phyloP scores from a whole-genome alignment of 1,140 invertebrate genomes.

The Meteorus sp. region DNA sequence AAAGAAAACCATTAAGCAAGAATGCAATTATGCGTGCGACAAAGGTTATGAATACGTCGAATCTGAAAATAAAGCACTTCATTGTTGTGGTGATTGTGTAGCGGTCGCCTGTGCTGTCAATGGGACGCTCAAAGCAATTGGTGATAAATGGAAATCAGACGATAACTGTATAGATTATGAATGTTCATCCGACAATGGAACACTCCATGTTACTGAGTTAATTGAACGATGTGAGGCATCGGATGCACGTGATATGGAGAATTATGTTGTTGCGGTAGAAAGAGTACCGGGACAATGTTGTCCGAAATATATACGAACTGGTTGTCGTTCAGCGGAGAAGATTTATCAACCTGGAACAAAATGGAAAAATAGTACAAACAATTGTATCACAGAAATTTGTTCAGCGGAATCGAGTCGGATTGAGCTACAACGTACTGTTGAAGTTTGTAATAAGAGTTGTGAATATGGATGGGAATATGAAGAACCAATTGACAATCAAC shows the following conservation, averaged over 20 bases:
- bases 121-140: conserved; percentile 56
- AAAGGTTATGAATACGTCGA: conserved; percentile 54
- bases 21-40: conserved; percentile 43
- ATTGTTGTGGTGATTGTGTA: conserved; percentile 70
- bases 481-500: conserved; percentile 45
- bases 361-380: conserved; percentile 60
- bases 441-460: conserved; percentile 63
- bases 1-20: conserved; percentile 48
- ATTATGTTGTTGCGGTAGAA: conserved; percentile 58
- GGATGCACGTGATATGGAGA: conserved; percentile 45
- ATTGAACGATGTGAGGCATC: conserved; percentile 53
- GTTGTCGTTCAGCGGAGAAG: conserved; percentile 61
- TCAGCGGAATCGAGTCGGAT: conserved; percentile 54
- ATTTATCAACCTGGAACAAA: conserved; percentile 62
- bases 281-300: conserved; percentile 62
- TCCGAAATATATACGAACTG: conserved; percentile 56
- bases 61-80: conserved; percentile 40
- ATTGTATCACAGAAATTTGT: conserved; percentile 67
- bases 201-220: conserved; percentile 54
- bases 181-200: conserved; percentile 60
- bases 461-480: conserved; percentile 63
- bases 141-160: conserved; percentile 61
- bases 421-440: conserved; percentile 57
- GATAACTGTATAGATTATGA: conserved; percentile 65
- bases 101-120: conserved; percentile 65